Conservation (phyloP, 2,888 invertebrate genomes). For the Drosophila acutilabella region DNA sequence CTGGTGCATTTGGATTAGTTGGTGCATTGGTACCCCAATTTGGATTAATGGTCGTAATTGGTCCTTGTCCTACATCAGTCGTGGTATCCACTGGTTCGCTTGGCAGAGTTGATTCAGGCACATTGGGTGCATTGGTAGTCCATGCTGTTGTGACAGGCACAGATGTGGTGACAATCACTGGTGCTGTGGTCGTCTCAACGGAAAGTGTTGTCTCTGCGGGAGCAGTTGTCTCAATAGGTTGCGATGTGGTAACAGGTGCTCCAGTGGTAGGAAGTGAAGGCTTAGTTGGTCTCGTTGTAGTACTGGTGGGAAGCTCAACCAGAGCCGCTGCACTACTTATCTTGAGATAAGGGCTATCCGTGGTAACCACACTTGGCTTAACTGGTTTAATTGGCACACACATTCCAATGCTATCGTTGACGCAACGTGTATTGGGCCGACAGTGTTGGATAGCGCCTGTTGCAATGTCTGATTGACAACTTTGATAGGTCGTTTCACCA, state of each 20-base stretch:
- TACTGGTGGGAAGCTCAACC: constrained; percentile 31
- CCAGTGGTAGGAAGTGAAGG: constrained; percentile 1
- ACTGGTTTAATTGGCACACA: constrained; percentile 75
- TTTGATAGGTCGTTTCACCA: constrained; percentile 78
- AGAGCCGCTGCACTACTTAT: constrained; percentile 38
- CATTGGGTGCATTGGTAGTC: constrained; percentile 20
- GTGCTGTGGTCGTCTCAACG: constrained; percentile 24
- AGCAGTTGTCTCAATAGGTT: constrained; percentile 29
- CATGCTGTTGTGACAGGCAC: constrained; percentile 14
- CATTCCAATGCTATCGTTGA: constrained; percentile 79
- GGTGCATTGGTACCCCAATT: constrained; percentile 23
- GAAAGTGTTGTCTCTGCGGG: constrained; percentile 32
- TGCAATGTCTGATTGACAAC: constrained; percentile 68
- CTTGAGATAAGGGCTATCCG: constrained; percentile 40
- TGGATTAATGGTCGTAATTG: constrained; percentile 14
- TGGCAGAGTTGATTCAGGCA: constrained; percentile 29
- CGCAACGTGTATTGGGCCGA: constrained; percentile 74
- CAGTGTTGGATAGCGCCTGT: constrained; percentile 65
- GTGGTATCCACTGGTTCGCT: constrained; percentile 38
- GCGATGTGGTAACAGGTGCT: constrained; percentile 3
- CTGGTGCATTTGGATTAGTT: constrained; percentile 34
- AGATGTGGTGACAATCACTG: too few relatives aligned
- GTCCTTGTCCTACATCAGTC: constrained; percentile 6
- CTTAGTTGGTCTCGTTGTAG: constrained; percentile 20
- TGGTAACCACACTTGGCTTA: constrained; percentile 50